A percentile compares a stretch with the other conserved stretches of the same genome.
Conservation (phyloP, 2,888 invertebrate species). For the Chironomus riparius region DNA sequence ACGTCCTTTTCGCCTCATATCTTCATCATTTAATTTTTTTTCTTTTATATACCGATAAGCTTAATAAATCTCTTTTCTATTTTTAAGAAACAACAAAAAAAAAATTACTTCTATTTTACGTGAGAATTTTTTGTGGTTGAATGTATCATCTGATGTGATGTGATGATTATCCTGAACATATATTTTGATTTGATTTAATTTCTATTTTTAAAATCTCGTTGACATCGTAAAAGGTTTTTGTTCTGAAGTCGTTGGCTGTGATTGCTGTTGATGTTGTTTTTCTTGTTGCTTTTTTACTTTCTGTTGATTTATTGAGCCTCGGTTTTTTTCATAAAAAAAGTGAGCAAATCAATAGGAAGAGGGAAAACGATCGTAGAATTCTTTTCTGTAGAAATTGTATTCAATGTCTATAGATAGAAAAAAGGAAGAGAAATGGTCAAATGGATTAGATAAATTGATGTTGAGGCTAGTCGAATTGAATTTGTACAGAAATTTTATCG, state of each 20-base stretch:
- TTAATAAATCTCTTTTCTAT: no score
- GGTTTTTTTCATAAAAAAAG: constrained; percentile 25
- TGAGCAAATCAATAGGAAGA: constrained; percentile 25
- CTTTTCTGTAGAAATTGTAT: constrained; percentile 95
- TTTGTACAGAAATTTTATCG: background rate
- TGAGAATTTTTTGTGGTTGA: no score
- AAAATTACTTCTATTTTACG: no score
- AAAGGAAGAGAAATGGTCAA: background rate
- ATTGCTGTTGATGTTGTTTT: background rate
- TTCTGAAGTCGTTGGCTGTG: background rate
- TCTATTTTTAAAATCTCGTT: constrained; percentile 7
- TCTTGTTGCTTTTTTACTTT: background rate
- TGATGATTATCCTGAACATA: background rate
- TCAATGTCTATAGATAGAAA: constrained; percentile 67
- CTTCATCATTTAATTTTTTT: no score
- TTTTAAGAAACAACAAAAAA: no score
- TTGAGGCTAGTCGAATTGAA: background rate
- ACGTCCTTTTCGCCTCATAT: no score
- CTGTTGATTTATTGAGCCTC: background rate
- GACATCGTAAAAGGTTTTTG: background rate
- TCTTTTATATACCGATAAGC: no score
- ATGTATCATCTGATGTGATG: no score
- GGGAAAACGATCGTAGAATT: constrained; percentile 98
- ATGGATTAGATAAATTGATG: no score
- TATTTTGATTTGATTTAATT: background rate